Base-by-base conservation (phyloP, 2,888 invertebrate genomes). In the Nudaria mundana region DNA sequence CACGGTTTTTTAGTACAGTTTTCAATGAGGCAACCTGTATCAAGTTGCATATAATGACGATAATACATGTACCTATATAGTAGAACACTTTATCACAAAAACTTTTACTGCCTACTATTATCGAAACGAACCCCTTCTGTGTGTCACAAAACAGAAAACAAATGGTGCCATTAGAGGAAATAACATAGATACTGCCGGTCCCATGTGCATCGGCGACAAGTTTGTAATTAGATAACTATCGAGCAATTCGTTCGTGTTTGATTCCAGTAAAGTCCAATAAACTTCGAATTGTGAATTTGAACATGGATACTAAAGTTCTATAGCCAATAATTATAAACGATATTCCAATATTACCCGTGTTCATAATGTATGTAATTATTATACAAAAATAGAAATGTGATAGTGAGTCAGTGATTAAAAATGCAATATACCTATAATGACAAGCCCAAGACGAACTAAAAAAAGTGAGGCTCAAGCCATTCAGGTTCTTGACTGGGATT, bases 401-500 rank as follows among this genome's bases (percentile, higher is more conserved):
- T n/a, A 53, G 31, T 56, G 44, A 53, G 51, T 50, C 46, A 63
- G 46, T 64, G 57, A 52, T 62, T 37, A 75, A 83, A 61, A 61
- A 84, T 80, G 83, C 65, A 52, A 78, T 63, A 55, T 63, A 71
- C 44, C 32, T 54, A 87, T 85, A 80, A 89, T 89, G 89, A 86
- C 87, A 65, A 89, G 88, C 67, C 89, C 85, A 62, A 87, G 87
- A 79, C 85, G 82, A 63, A 74, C 76, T 62, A 84, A 81, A 80
- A 84, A 82, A 53, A 75, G 68, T 78, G 74, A 68, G 49, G 74
- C 72, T 63, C 83, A 81, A 66, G 61, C 71, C 50, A 61, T 74
- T 40, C 82, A 76, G 59, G 77, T 72, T 52, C 66, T 92, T 50
- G 94, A 94, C 69, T 94, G 94, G 93, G 94, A 94, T 71, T 93